Evolutionary conservation across 2,888 invertebrate genomes (phyloP), one percentile per base, ranked within the genome.

Genomic region (Lasiommata megera): DNA sequence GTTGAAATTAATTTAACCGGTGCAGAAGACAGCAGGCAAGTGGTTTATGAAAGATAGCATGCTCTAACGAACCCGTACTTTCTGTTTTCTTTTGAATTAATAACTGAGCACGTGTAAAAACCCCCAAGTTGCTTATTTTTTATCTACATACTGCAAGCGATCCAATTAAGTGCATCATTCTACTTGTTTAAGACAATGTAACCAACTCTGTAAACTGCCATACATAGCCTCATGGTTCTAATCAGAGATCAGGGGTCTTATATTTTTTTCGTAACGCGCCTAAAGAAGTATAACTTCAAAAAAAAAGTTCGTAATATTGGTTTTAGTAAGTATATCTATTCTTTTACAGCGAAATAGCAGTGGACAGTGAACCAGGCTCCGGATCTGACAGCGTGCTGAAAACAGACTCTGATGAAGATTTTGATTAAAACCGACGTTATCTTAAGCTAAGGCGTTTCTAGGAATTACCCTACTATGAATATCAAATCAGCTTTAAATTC

Each of bases 391-490:
- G 91, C 76, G 86, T 87, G 28, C 74, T 90, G 65, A 86, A 84
- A 68, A 89, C 91, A 12, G 91, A 91, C 69, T 90, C 91, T 7
- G 91, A 91, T 67, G 91, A 91, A 64, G 90, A 91, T 71, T 90
- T 88, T 62, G 90, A 90, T 71, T 90, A 72, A 53, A 6, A 8
- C 37, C 40, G n/a, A 41, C 28, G 46, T 23, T 7, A 23, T 43
- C 18, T 41, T 12, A 51, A 11, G 18, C 12, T 48, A 48, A 48
- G 48, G 36, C 36, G n/a, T 48, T 23, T 44, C 46, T 54, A 53
- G 6, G 18, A 44, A 31, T 34, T 14, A 47, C 48, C 14, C 47
- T 48, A 47, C 9, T 31, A 34, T 11, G 11, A 47, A 23, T 37
- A 36, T 48, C 23, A 23, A 37, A 48, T 23, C 18, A 48, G 14